phyloP scores from a whole-genome alignment of 2,113 vertebrate species.

The Macquaria ambigua region DNA sequence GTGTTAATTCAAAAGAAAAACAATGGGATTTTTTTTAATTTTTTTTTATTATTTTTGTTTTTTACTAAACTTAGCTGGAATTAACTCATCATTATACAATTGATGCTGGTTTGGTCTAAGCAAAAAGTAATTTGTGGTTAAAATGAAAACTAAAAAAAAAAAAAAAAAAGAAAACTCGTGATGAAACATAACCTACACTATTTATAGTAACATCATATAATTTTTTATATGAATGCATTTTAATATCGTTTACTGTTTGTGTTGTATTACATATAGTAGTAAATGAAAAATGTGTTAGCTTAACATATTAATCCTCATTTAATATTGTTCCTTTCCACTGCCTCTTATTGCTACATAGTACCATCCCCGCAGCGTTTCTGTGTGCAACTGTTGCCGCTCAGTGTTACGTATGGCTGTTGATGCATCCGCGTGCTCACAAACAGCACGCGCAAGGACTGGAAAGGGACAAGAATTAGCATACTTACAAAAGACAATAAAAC shows the following conservation, averaged over 20 bases:
- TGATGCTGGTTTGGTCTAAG: too few species aligned
- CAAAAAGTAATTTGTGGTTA: too few species aligned
- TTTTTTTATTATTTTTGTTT: too few species aligned
- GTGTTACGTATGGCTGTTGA: background rate
- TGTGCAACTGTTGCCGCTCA: conserved; percentile 33
- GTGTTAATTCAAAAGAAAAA: background rate
- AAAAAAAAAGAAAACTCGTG: too few species aligned
- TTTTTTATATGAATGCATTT: too few species aligned
- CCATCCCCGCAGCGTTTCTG: background rate
- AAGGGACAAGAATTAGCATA: background rate
- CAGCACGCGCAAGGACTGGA: background rate
- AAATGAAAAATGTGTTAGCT: background rate
- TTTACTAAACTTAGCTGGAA: too few species aligned
- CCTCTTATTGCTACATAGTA: background rate
- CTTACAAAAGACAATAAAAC: background rate
- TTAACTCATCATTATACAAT: background rate
- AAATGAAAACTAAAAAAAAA: too few species aligned
- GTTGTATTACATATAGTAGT: background rate
- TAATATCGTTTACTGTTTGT: too few species aligned
- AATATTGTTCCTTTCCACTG: too few species aligned
- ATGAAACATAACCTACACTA: too few species aligned
- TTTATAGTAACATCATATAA: too few species aligned
- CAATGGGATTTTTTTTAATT: background rate
- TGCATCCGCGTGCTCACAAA: background rate
- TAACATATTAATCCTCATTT: too few species aligned